These are phyloP conservation scores for Equus przewalskii DNA, from an alignment of 2,113 vertebrate genomes.

Conservation along the genomic window DNA sequence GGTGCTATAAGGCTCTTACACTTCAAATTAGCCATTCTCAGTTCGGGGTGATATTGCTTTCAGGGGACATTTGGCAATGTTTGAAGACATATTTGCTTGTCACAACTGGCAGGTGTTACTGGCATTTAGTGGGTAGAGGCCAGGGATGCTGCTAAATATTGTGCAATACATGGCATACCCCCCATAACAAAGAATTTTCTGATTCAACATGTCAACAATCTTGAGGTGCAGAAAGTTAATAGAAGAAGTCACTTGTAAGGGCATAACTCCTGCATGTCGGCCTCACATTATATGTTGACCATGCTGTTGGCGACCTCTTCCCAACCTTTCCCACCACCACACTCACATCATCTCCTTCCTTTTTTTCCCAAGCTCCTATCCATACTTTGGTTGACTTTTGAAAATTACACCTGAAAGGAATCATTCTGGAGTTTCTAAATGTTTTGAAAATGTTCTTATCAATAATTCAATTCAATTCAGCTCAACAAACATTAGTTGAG, in stretches of 20 bases:
- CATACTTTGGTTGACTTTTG: background rate
- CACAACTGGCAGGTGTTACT: background rate
- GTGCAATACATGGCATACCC: background rate
- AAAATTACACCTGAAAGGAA: constrained; percentile 52
- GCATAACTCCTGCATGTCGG: background rate
- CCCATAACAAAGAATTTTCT: background rate
- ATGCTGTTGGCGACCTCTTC: background rate
- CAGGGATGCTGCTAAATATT: background rate
- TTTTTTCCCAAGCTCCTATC: background rate
- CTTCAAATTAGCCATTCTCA: background rate
- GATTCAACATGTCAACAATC: background rate
- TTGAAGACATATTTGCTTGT: background rate
- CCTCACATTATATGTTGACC: background rate
- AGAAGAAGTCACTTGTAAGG: background rate
- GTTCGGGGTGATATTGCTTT: background rate
- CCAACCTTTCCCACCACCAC: background rate
- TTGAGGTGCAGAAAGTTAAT: background rate
- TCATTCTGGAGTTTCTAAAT: constrained; percentile 53
- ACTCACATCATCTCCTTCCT: background rate
- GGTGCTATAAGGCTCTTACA: background rate
- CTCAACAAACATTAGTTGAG: constrained; percentile 67
- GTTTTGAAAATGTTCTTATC: constrained; percentile 52
- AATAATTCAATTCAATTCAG: constrained; percentile 71
- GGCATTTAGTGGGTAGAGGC: background rate
- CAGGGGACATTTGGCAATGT: background rate